Base-by-base conservation (phyloP, 2,888 invertebrate genomes). In the Dascillus cervinus region DNA sequence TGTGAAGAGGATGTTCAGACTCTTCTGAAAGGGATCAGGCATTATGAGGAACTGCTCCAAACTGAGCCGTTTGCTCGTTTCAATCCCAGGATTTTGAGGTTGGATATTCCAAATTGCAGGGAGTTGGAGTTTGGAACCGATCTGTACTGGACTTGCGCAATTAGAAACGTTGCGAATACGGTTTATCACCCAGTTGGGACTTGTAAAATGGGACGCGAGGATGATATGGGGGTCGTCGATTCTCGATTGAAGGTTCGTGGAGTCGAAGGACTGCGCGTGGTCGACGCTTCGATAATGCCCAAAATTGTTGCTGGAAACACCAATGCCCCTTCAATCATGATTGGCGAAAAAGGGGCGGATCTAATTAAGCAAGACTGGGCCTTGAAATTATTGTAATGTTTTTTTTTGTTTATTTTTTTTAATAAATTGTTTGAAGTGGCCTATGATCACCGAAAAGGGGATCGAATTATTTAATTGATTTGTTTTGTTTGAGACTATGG, bases 231-330 rank as follows among this genome's bases (percentile, higher is more conserved):
- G 0, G 84, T 84, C 0, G 83, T 85, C 0, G 78, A 82, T 58
- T 62, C 76, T 0, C 69, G 77, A 30, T 53, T 85, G 4, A 66
- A 64, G 53, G 80, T 85, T 0, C 70, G 79, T 37, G 86, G 85
- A 0, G 61, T 87, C 0, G 58, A 64, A 2, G 68, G 71, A 1
- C 65, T 89, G 4, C 69, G 88, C 11, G 80, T 89, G 0, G 71
- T 84, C 3, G 89, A 89, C 56, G 84, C 79, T 1, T 85, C 85
- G 46, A 70, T 89, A n/a, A 87, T 89, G 83, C 88, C 87, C 0
- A 71, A 62, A 1, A 80, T 77, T 15, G 60, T 69, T 1, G 69
- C 73, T 29, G 75, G 69, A 1, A 75, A 77, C 44, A 75, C 73
- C 0, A 72, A 75, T 56, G 75, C 73, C 2, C 49, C 62, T 0